Percentiles rank a stretch among this genome's conserved stretches.
Evolutionary conservation across 2,113 vertebrate species (phyloP).

Genomic region (Seriola quinqueradiata): DNA sequence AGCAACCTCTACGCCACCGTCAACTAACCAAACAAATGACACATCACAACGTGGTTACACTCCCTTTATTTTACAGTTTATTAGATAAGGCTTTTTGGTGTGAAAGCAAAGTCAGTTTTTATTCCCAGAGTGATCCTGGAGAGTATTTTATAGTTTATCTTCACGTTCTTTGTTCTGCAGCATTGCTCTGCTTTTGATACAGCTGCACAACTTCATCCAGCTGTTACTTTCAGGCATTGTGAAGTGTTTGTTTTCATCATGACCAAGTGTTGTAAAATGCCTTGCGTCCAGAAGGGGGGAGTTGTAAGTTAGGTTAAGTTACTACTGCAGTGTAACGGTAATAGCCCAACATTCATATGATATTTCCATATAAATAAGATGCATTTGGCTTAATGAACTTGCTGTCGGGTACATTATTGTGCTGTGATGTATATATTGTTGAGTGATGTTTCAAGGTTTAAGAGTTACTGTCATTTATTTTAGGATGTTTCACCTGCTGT

Average conservation of each 20-base stretch:
- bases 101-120: too few species aligned
- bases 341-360: neutral
- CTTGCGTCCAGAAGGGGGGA: slow-evolving; percentile 33
- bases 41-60: neutral
- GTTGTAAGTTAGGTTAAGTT: neutral
- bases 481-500: neutral
- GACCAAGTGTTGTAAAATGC: neutral
- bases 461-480: neutral
- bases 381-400: neutral
- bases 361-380: neutral
- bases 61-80: too few species aligned
- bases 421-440: neutral
- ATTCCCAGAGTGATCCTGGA: too few species aligned
- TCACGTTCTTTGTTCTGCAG: neutral
- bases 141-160: neutral
- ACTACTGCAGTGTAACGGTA: neutral
- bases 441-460: neutral
- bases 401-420: neutral
- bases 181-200: neutral
- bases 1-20: slow-evolving; percentile 5
- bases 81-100: too few species aligned
- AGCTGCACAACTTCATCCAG: neutral
- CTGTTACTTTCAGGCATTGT: neutral
- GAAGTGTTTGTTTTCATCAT: too few species aligned
- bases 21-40: neutral